These are phyloP conservation scores for Phodopus roborovskii DNA, from an alignment of 2,113 vertebrate species.

Conservation along the genomic window DNA sequence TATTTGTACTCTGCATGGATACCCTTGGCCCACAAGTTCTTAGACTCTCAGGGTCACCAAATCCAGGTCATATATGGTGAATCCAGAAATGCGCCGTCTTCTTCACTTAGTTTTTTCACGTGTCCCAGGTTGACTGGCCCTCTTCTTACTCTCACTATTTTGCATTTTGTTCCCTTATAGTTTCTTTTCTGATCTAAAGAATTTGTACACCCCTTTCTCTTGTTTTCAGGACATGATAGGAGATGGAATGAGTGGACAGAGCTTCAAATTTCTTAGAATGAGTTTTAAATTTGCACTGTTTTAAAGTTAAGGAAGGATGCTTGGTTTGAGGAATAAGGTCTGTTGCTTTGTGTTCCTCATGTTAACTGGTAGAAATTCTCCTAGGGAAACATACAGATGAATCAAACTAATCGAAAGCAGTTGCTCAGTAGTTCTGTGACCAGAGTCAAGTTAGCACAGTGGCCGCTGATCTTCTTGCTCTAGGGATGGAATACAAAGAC, in stretches of 20 bases:
- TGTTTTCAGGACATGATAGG: neutral
- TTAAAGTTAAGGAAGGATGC: neutral
- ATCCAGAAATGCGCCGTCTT: neutral
- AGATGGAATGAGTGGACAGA: neutral
- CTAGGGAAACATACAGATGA: neutral
- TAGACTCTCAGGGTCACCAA: neutral
- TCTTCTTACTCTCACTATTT: neutral
- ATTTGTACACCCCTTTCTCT: neutral
- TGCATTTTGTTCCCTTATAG: neutral
- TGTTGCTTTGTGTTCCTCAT: neutral
- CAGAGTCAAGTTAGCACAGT: neutral
- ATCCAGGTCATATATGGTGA: neutral
- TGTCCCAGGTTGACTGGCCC: neutral
- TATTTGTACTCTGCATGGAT: neutral
- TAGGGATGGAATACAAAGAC: neutral
- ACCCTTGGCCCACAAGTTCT: neutral
- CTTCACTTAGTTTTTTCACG: neutral
- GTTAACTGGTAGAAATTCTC: neutral
- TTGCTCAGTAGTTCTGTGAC: neutral
- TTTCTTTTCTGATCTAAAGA: neutral
- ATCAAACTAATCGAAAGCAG: neutral
- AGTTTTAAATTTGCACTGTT: constrained; percentile 12
- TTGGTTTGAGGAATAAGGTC: neutral
- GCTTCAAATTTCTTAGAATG: neutral
- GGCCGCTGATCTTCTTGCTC: neutral